phyloP scores from a whole-genome alignment of 2,888 invertebrate species.

The Drosophila melanosoma region DNA sequence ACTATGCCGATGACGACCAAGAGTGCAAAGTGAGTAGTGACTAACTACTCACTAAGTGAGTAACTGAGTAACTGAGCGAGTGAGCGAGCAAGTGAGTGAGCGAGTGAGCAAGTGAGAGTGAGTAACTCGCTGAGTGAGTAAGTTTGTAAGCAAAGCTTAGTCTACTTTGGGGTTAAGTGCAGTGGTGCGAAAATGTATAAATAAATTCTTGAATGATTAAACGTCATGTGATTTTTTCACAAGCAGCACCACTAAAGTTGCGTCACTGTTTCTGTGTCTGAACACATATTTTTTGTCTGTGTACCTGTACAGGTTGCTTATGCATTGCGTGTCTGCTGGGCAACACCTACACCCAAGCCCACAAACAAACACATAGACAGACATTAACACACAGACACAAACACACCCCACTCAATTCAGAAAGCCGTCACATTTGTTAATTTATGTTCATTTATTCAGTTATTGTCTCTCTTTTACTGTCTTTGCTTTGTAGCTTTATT shows the following conservation, averaged over 20 bases:
- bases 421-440: conserved; percentile 39
- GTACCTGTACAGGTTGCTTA: conserved; percentile 22
- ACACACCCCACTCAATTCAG: conserved; percentile 24
- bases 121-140: background rate
- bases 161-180: background rate
- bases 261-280: background rate
- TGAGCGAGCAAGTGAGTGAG: conserved; percentile 9
- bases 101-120: background rate
- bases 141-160: background rate
- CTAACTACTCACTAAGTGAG: conserved; percentile 16
- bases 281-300: background rate
- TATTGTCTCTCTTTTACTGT: conserved; percentile 38
- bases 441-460: conserved; percentile 64
- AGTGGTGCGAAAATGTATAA: background rate
- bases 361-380: conserved; percentile 12
- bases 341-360: conserved; percentile 14
- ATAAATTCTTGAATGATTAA: background rate
- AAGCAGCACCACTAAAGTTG: background rate
- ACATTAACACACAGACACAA: background rate
- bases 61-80: conserved; percentile 25
- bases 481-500: conserved; percentile 24
- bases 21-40: conserved; percentile 36
- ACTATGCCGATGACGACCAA: conserved; percentile 11
- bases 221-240: background rate
- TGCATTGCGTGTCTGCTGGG: conserved; percentile 49